A percentile compares a stretch with the other conserved stretches of the same genome.
These are phyloP conservation scores for Ectropis grisescens DNA, from an alignment of 1,140 invertebrate genomes.

Conservation along the genomic window DNA sequence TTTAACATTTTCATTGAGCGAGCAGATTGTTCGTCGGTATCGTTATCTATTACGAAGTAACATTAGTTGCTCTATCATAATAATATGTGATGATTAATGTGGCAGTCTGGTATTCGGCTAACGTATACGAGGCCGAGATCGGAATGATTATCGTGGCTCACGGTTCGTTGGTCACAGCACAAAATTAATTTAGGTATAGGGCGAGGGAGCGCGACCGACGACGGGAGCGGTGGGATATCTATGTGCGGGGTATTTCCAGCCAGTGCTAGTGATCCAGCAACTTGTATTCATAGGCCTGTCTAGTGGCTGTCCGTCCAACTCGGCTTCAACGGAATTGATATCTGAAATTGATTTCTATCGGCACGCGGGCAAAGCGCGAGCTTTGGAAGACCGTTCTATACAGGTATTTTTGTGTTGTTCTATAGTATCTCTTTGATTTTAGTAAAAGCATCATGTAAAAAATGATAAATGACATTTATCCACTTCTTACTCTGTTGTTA, in stretches of 20 bases:
- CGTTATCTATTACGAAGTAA: too few species aligned
- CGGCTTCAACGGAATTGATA: slow-evolving; percentile 31
- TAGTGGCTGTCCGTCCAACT: slow-evolving; percentile 26
- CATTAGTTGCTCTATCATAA: too few species aligned
- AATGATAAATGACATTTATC: too few species aligned
- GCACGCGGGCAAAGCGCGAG: slow-evolving; percentile 28
- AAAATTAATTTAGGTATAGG: slow-evolving; percentile 57
- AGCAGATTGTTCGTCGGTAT: too few species aligned
- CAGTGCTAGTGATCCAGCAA: slow-evolving; percentile 27
- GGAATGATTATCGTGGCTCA: slow-evolving; percentile 41
- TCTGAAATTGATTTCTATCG: slow-evolving; percentile 54
- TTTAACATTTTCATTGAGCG: too few species aligned
- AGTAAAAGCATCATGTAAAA: too few species aligned
- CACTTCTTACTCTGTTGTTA: too few species aligned
- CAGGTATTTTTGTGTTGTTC: too few species aligned
- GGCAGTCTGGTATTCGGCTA: slow-evolving; percentile 22
- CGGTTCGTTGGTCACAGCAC: slow-evolving; percentile 40
- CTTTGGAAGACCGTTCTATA: background rate
- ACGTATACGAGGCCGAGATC: slow-evolving; percentile 25
- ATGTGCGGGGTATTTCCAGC: too few species aligned
- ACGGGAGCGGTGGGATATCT: too few species aligned
- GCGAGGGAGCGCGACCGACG: slow-evolving; percentile 10
- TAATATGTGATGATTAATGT: slow-evolving; percentile 21
- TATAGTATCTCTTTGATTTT: too few species aligned
- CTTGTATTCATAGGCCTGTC: slow-evolving; percentile 45